Percentiles rank a stretch among this genome's conserved stretches.
These are phyloP conservation scores for Calephelis nemesis DNA, from an alignment of 1,140 invertebrate genomes.

Conservation along the genomic window DNA sequence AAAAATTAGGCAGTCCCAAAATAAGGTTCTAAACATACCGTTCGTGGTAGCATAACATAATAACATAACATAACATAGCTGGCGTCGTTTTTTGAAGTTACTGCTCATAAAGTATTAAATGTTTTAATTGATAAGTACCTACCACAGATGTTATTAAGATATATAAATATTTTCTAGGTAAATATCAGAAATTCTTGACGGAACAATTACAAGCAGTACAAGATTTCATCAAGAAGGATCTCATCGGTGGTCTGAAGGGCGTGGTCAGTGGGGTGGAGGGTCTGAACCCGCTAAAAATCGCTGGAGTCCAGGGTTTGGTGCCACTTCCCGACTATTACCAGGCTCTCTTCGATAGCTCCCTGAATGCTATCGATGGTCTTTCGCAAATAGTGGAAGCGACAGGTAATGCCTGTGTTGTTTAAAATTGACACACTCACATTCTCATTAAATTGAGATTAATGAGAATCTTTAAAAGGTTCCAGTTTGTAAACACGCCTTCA, in stretches of 20 bases:
- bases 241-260: constrained; percentile 62
- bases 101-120: too few relatives aligned
- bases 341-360: constrained; percentile 48
- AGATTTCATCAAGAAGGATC: constrained; percentile 80
- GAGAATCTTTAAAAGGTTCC: too few relatives aligned
- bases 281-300: constrained; percentile 39
- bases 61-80: too few relatives aligned
- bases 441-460: too few relatives aligned
- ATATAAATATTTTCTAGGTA: constrained; percentile 48
- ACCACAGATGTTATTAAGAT: too few relatives aligned
- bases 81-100: too few relatives aligned
- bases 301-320: constrained; percentile 34
- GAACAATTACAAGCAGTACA: constrained; percentile 70
- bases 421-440: too few relatives aligned
- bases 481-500: too few relatives aligned
- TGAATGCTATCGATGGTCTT: constrained; percentile 65
- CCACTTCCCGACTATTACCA: constrained; percentile 59
- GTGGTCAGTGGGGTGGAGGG: constrained; percentile 49
- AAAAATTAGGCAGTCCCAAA: too few relatives aligned
- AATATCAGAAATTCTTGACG: constrained; percentile 75
- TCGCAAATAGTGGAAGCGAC: constrained; percentile 74
- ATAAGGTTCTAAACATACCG: too few relatives aligned
- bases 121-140: too few relatives aligned
- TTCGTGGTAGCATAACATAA: too few relatives aligned
- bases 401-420: constrained; percentile 40